phyloP scores from a whole-genome alignment of 2,888 invertebrate genomes.

The Ptilodon capucinus region DNA sequence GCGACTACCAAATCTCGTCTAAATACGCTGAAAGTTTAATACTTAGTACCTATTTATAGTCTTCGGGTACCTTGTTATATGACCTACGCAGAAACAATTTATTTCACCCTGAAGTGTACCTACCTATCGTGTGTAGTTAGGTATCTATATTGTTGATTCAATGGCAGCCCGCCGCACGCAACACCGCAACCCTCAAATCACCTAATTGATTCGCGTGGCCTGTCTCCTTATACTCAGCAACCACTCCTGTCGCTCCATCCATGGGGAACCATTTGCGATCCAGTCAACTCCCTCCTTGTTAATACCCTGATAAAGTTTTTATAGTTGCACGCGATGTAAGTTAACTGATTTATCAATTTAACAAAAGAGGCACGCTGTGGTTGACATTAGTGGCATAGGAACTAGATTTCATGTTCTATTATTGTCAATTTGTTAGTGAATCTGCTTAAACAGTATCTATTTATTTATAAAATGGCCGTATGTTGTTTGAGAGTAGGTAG shows the following conservation, averaged over 20 bases:
- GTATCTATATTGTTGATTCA: conserved; percentile 33
- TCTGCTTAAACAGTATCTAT: no score
- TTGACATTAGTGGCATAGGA: no score
- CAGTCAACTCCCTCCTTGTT: conserved; percentile 47
- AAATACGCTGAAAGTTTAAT: no score
- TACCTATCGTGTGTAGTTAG: not conserved
- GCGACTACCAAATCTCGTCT: no score
- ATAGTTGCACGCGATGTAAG: conserved; percentile 43
- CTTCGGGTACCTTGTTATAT: not conserved
- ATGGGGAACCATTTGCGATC: conserved; percentile 45
- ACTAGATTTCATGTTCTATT: no score
- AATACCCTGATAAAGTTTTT: conserved; percentile 45
- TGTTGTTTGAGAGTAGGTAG: no score
- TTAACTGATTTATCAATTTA: conserved; percentile 5
- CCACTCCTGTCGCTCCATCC: conserved; percentile 31
- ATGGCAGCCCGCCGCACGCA: conserved; percentile 45
- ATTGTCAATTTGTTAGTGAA: no score
- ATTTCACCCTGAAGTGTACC: not conserved
- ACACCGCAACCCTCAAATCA: conserved; percentile 57
- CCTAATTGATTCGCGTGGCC: conserved; percentile 63
- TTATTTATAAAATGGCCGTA: no score
- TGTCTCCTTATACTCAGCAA: conserved; percentile 40
- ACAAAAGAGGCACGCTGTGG: no score
- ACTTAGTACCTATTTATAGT: no score
- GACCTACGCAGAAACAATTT: not conserved